Conservation (phyloP, 2,888 invertebrate genomes). For the Ametastegia equiseti region DNA sequence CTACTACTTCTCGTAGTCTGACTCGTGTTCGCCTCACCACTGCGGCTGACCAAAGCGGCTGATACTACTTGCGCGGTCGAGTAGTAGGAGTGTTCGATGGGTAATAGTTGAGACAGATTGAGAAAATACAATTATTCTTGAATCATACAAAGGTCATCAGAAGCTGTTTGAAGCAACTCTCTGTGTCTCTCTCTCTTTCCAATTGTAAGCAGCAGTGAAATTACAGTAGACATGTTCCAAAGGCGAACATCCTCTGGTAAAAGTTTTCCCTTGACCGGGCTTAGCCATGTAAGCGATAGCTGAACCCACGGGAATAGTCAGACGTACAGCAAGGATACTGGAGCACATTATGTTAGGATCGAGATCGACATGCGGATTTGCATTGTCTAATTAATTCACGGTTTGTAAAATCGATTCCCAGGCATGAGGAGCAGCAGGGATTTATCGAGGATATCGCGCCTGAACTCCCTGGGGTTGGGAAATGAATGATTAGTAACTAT, state of each 20-base stretch:
- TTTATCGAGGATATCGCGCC: conserved; percentile 14
- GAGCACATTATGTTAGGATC: not conserved
- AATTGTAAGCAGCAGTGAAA: not conserved
- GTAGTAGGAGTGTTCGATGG: not conserved
- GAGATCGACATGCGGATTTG: conserved; percentile 5
- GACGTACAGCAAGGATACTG: not conserved
- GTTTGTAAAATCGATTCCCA: not conserved
- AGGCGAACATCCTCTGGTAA: not conserved
- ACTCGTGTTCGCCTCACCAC: conserved; percentile 14
- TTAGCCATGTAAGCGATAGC: not conserved
- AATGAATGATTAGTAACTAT: not conserved
- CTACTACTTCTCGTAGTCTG: conserved; percentile 34
- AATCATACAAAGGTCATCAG: not conserved
- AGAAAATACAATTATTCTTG: conserved; percentile 7
- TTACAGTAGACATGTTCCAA: not conserved
- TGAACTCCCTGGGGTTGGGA: not conserved
- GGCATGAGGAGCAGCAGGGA: not conserved
- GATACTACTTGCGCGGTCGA: conserved; percentile 10
- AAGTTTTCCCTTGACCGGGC: not conserved
- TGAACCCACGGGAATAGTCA: not conserved
- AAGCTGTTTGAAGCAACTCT: no score
- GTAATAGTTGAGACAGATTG: not conserved
- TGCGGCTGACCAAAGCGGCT: not conserved
- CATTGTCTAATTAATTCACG: conserved; percentile 15
- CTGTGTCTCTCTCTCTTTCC: no score